phyloP scores from a whole-genome alignment of 2,888 invertebrate species.

The Zhengitettix transpicula region DNA sequence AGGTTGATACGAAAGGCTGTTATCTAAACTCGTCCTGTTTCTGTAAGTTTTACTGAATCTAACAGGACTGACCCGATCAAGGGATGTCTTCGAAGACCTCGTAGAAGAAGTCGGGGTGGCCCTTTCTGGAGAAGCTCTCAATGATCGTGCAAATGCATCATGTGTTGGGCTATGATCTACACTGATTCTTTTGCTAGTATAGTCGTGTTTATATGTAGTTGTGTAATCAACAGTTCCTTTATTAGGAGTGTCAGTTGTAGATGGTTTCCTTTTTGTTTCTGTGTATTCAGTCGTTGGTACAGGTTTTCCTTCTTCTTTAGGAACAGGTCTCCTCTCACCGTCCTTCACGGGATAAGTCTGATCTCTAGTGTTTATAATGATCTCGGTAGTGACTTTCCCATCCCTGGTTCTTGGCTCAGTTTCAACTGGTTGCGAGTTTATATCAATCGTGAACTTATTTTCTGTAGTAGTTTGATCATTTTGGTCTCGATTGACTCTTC shows the following conservation, averaged over 20 bases:
- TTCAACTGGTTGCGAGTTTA: no score
- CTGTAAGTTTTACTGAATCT: constrained; percentile 3
- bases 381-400: no score
- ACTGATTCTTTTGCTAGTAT: constrained; percentile 34
- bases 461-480: no score
- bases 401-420: no score
- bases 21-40: constrained; percentile 10
- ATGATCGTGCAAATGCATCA: constrained; percentile 56
- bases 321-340: background rate
- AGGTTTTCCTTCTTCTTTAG: background rate
- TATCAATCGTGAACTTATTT: no score
- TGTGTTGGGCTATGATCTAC: constrained; percentile 54
- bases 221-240: constrained; percentile 27
- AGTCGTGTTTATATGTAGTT: constrained; percentile 43
- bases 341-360: background rate
- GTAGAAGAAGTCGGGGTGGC: constrained; percentile 21
- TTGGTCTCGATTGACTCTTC: no score
- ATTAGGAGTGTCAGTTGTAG: background rate
- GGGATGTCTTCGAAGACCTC: constrained; percentile 21
- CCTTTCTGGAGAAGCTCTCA: constrained; percentile 40
- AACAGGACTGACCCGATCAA: constrained; percentile 13
- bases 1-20: constrained; percentile 10
- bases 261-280: no score
- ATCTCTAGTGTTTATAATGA: background rate
- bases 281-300: no score